These are phyloP conservation scores for Tethya wilhelma DNA, from an alignment of 37 sponge, comb jelly and placozoan species.

Conservation along the genomic window DNA sequence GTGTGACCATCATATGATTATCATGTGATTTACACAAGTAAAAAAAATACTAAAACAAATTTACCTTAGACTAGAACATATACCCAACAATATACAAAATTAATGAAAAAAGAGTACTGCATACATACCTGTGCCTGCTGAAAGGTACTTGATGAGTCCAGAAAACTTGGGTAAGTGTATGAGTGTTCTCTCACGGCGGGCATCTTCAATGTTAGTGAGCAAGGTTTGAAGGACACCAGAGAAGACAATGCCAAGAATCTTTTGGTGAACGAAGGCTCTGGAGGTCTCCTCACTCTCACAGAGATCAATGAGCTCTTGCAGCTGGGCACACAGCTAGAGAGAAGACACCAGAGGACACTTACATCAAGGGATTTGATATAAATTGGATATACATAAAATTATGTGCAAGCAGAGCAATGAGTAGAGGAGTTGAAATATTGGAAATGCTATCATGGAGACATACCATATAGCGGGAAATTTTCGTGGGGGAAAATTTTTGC, in stretches of 20 bases:
- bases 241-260: constrained; percentile 45
- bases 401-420: neutral
- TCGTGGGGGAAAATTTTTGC: too few relatives aligned
- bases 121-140: constrained; percentile 37
- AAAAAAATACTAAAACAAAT: neutral
- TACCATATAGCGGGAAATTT: too few relatives aligned
- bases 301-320: constrained; percentile 6
- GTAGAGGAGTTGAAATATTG: neutral
- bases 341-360: neutral
- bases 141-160: constrained; percentile 51
- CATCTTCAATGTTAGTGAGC: constrained; percentile 40
- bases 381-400: neutral
- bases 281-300: constrained; percentile 1
- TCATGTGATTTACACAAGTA: neutral
- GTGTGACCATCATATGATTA: neutral
- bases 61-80: neutral
- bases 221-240: constrained; percentile 41
- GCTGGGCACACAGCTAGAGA: constrained; percentile 9
- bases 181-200: constrained; percentile 8
- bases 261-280: constrained; percentile 1
- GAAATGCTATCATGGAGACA: too few relatives aligned
- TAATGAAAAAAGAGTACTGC: neutral
- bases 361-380: too few relatives aligned
- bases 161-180: constrained; percentile 39
- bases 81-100: neutral